Conservation (phyloP, 2,888 invertebrate species). For the Melanotus villosus region DNA sequence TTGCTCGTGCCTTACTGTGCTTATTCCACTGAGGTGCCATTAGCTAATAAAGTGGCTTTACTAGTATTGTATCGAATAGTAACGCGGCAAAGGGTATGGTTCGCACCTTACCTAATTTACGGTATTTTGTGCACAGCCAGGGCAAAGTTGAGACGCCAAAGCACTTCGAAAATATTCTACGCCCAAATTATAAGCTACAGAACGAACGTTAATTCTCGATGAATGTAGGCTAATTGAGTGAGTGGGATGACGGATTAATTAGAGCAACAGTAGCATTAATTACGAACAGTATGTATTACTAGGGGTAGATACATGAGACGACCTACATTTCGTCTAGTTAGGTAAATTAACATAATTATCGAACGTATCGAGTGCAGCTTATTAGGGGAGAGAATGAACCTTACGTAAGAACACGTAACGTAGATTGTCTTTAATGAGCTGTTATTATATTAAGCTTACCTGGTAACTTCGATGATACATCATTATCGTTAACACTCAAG, state of each 20-base stretch:
- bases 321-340: constrained; percentile 4
- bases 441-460: too few species aligned
- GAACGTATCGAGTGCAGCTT: neutral
- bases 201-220: constrained; percentile 34
- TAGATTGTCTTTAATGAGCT: too few species aligned
- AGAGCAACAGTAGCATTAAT: constrained; percentile 38
- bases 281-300: constrained; percentile 49
- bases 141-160: neutral
- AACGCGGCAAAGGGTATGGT: too few species aligned
- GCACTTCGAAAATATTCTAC: constrained; percentile 5
- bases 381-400: neutral
- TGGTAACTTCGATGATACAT: too few species aligned
- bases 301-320: constrained; percentile 25
- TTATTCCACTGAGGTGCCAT: neutral
- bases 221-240: constrained; percentile 42
- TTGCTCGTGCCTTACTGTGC: neutral
- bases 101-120: neutral
- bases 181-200: constrained; percentile 16
- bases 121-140: neutral
- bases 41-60: neutral
- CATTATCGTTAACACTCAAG: too few species aligned
- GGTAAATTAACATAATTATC: constrained; percentile 24
- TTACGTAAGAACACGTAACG: too few species aligned
- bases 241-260: constrained; percentile 40
- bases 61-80: too few species aligned